Evolutionary conservation across 2,888 invertebrate species (phyloP).

Genomic region (Xestobium rufovillosum): DNA sequence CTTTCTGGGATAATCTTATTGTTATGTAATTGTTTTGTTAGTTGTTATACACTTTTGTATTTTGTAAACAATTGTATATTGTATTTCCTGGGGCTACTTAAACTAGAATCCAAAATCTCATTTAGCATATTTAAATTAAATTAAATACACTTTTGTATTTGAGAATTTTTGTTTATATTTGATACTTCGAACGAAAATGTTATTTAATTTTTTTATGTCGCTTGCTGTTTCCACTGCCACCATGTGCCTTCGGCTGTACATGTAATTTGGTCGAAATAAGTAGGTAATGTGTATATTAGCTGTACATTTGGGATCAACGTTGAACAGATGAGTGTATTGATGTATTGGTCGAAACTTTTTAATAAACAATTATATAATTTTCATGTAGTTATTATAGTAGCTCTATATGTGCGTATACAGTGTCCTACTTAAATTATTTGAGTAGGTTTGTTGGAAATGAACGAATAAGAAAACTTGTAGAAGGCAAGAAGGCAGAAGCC

Average conservation of each 20-base stretch:
- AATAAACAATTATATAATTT: slow-evolving; percentile 24
- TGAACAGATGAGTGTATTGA: slow-evolving; percentile 20
- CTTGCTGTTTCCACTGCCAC: slow-evolving; percentile 32
- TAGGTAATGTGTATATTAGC: slow-evolving; percentile 15
- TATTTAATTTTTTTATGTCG: slow-evolving; percentile 20
- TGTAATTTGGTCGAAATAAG: slow-evolving; percentile 28
- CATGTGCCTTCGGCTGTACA: slow-evolving; percentile 30
- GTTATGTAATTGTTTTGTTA: not conserved
- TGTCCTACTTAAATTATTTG: too few relatives aligned
- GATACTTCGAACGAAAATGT: slow-evolving; percentile 14
- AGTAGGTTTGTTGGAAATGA: too few relatives aligned
- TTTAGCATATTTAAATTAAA: slow-evolving; percentile 4
- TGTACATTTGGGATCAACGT: slow-evolving; percentile 25
- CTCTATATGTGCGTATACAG: too few relatives aligned
- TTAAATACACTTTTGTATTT: slow-evolving; percentile 9
- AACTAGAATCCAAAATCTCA: not conserved
- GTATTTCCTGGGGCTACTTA: not conserved
- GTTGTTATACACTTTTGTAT: not conserved
- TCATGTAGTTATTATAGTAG: too few relatives aligned
- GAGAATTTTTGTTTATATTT: slow-evolving; percentile 3
- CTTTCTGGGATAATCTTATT: too few relatives aligned
- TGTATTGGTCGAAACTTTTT: slow-evolving; percentile 19
- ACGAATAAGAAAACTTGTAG: too few relatives aligned
- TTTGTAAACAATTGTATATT: too few relatives aligned
- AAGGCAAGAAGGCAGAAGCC: too few relatives aligned